phyloP scores from a whole-genome alignment of 2,888 invertebrate species.

The Adineta ricciae region DNA sequence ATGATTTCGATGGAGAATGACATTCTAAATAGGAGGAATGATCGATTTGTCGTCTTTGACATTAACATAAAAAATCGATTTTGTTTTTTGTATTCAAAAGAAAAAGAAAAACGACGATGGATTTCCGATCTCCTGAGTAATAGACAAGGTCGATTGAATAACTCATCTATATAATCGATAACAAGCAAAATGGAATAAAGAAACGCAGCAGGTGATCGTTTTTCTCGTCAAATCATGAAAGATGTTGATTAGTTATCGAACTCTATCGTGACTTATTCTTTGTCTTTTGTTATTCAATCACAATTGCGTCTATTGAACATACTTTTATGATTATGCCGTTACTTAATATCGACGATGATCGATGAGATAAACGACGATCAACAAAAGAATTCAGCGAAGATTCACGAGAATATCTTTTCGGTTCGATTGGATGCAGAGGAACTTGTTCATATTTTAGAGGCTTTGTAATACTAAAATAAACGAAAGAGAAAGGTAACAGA shows the following conservation, averaged over 20 bases:
- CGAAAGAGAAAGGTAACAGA: neutral
- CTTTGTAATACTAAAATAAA: neutral
- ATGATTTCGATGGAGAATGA: neutral
- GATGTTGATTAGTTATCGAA: neutral
- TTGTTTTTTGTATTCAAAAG: neutral
- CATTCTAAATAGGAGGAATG: neutral
- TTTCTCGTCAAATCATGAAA: neutral
- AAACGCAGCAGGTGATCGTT: neutral
- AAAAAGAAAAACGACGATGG: neutral
- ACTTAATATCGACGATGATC: neutral
- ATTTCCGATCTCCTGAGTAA: neutral
- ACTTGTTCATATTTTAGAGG: neutral
- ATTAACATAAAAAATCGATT: conserved; percentile 2
- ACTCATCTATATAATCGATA: neutral
- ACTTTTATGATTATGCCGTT: neutral
- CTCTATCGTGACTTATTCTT: neutral
- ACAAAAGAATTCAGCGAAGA: neutral
- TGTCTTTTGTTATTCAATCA: neutral
- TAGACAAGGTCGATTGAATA: neutral
- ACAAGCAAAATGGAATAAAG: neutral
- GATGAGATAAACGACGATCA: neutral
- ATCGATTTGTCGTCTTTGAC: neutral
- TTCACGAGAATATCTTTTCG: neutral
- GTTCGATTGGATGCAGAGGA: neutral
- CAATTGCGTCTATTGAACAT: neutral